Evolutionary conservation across 2,888 invertebrate species (phyloP).

Genomic region (Lottia scabra): DNA sequence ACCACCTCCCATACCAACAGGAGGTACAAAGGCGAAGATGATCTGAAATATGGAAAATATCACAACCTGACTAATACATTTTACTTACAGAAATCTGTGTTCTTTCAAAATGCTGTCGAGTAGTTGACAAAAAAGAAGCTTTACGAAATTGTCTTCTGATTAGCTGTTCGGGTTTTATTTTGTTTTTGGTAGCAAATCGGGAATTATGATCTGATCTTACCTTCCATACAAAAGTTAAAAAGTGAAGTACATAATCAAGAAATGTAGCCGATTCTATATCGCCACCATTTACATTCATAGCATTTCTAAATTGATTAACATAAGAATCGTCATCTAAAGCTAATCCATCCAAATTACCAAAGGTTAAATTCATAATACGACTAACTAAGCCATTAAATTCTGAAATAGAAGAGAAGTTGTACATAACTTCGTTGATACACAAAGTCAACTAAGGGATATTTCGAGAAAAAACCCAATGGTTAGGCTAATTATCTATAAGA

Average conservation of each 20-base stretch:
- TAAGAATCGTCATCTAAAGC: conserved; percentile 72
- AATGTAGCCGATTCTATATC: conserved; percentile 73
- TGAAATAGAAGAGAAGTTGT: conserved; percentile 44
- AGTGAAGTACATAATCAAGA: conserved; percentile 74
- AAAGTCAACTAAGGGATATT: too few species aligned
- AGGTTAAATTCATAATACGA: conserved; percentile 72
- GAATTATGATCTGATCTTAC: conserved; percentile 44
- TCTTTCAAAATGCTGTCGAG: too few species aligned
- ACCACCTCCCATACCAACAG: conserved; percentile 73
- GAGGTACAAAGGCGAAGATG: conserved; percentile 73
- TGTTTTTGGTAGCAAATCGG: too few species aligned
- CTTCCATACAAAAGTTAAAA: conserved; percentile 75
- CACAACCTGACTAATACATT: neutral
- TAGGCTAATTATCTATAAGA: too few species aligned
- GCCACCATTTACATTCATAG: conserved; percentile 75
- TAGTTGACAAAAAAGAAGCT: too few species aligned
- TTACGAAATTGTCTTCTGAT: too few species aligned
- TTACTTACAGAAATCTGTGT: neutral
- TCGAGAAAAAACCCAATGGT: too few species aligned
- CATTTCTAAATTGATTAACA: conserved; percentile 72
- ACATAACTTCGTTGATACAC: too few species aligned
- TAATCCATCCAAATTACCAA: conserved; percentile 72
- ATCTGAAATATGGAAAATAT: conserved; percentile 58
- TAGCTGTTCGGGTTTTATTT: too few species aligned
- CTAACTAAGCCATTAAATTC: conserved; percentile 74